phyloP scores from a whole-genome alignment of 2,797 vertebrate genomes.

The Cephalopachus bancanus region DNA sequence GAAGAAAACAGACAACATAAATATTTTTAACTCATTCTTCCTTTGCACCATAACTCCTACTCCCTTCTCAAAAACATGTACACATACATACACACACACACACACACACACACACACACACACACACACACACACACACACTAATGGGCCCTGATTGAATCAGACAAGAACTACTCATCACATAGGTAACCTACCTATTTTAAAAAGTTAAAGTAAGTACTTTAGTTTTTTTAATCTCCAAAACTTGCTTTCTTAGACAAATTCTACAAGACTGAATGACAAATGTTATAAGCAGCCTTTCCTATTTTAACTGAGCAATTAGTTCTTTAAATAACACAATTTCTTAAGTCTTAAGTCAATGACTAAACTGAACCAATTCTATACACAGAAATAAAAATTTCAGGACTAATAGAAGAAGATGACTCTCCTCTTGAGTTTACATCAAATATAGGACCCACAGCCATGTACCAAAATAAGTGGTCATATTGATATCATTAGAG shows the following conservation, averaged over 20 bases:
- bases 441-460: background rate
- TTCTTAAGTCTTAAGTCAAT: slow-evolving; percentile 21
- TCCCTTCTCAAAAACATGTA: background rate
- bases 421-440: background rate
- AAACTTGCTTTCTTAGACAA: background rate
- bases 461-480: background rate
- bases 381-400: background rate
- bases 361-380: slow-evolving; percentile 4
- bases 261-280: background rate
- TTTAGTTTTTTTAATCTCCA: background rate
- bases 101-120: background rate
- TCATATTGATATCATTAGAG: background rate
- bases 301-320: background rate
- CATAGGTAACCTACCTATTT: background rate
- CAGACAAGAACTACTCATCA: background rate
- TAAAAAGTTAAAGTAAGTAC: background rate
- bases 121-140: background rate
- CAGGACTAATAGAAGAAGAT: background rate
- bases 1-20: background rate
- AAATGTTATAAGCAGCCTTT: background rate
- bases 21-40: background rate
- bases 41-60: fast-evolving
- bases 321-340: slow-evolving; percentile 22
- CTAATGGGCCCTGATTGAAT: background rate
- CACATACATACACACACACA: background rate